Percentiles rank a stretch among this genome's conserved stretches.
Conservation (phyloP, 2,797 vertebrate species). For the Galago senegalensis region DNA sequence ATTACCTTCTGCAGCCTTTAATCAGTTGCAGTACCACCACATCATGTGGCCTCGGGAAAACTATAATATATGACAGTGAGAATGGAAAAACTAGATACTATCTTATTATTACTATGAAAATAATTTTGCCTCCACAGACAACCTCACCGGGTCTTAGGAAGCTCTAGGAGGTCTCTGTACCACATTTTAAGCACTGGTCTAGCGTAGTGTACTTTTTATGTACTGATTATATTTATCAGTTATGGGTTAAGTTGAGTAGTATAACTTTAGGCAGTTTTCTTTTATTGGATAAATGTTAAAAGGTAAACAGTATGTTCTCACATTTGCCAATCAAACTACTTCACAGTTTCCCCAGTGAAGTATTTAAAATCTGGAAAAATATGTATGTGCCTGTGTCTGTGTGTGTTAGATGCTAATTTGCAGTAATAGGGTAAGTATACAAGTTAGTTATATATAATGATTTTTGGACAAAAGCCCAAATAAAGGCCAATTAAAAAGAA, state of each 20-base stretch:
- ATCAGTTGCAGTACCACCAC: not conserved
- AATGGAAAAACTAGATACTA: not conserved
- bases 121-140: not conserved
- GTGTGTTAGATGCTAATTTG: constrained; percentile 27
- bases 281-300: constrained; percentile 34
- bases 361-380: constrained; percentile 67
- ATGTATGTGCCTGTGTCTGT: constrained; percentile 2
- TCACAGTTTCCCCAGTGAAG: constrained; percentile 5
- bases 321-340: constrained; percentile 8
- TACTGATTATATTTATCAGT: not conserved
- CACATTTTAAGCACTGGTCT: not conserved
- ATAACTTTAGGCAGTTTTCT: constrained; percentile 61
- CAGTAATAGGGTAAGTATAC: not conserved
- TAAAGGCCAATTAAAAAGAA: not conserved
- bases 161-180: not conserved
- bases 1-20: not conserved
- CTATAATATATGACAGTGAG: not conserved
- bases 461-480: constrained; percentile 2
- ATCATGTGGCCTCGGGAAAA: not conserved
- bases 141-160: not conserved
- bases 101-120: not conserved
- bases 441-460: constrained; percentile 6
- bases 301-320: not conserved
- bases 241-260: not conserved
- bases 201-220: not conserved